Conservation (phyloP, 1,140 invertebrate genomes). For the Eriocheir sinensis region DNA sequence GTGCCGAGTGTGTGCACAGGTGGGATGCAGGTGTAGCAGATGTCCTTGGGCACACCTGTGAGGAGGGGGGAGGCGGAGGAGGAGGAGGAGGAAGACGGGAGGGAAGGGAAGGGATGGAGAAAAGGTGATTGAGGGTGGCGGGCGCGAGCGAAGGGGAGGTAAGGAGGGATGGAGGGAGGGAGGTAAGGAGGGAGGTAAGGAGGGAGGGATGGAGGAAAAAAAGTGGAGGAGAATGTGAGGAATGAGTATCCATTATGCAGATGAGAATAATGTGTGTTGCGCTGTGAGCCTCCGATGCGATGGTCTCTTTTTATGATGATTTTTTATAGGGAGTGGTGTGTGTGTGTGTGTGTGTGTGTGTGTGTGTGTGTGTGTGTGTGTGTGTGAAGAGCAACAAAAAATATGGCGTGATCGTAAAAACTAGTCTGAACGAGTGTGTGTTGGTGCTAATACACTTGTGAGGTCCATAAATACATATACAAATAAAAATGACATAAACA, state of each 20-base stretch:
- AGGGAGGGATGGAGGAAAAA: background rate
- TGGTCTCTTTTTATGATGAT: background rate
- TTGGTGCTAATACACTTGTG: background rate
- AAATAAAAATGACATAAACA: too few species aligned
- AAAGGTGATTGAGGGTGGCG: background rate
- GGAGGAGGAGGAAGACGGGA: background rate
- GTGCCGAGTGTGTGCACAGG: background rate
- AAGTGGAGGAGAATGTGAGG: background rate
- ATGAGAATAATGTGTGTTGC: background rate
- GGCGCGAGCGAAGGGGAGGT: too few species aligned
- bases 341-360: background rate
- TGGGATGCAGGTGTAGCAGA: background rate
- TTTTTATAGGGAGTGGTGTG: too few species aligned
- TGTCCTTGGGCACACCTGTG: slow-evolving; percentile 11
- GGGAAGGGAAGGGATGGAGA: background rate
- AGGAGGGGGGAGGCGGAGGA: background rate
- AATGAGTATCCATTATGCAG: background rate
- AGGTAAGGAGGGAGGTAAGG: background rate
- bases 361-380: background rate
- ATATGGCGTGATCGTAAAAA: background rate
- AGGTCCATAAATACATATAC: too few species aligned
- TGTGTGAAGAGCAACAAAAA: background rate
- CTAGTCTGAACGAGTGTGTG: background rate
- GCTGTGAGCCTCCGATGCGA: background rate
- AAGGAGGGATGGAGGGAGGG: background rate